Conservation (phyloP, 2,797 vertebrate genomes). For the Aplochiton taeniatus region DNA sequence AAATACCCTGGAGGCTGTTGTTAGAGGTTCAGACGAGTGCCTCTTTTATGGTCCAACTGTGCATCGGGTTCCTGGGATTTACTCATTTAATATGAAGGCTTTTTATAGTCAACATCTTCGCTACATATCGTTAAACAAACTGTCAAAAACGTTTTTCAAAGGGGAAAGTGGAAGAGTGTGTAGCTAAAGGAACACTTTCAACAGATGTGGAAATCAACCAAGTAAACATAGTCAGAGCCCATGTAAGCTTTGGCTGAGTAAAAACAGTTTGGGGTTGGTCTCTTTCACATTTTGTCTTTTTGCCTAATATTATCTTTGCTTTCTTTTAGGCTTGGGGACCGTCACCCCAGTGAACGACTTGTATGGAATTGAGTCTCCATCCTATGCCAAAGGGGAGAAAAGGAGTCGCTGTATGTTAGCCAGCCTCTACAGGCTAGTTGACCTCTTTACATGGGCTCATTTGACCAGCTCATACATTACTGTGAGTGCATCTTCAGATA, state of each 20-base stretch:
- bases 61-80: constrained; percentile 20
- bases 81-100: constrained; percentile 28
- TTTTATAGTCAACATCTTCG: background rate
- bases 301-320: background rate
- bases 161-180: too few species aligned
- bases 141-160: background rate
- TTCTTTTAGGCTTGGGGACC: constrained; percentile 81
- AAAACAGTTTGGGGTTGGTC: background rate
- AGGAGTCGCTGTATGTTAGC: constrained; percentile 91
- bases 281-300: constrained; percentile 2
- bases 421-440: constrained; percentile 88
- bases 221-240: constrained; percentile 25
- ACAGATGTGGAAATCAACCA: constrained; percentile 18
- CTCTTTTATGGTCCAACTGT: constrained; percentile 41
- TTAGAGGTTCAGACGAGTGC: constrained; percentile 36
- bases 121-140: background rate
- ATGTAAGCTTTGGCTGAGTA: background rate
- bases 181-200: background rate
- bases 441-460: constrained; percentile 92
- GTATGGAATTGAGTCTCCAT: constrained; percentile 82
- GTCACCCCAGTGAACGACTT: constrained; percentile 93
- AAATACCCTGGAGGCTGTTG: constrained; percentile 50
- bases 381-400: constrained; percentile 90
- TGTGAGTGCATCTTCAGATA: constrained; percentile 77
- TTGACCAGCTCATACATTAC: constrained; percentile 91